Evolutionary conservation across 2,797 vertebrate genomes (phyloP), one percentile per base, ranked within the genome.

Genomic region (Tangara arthus): DNA sequence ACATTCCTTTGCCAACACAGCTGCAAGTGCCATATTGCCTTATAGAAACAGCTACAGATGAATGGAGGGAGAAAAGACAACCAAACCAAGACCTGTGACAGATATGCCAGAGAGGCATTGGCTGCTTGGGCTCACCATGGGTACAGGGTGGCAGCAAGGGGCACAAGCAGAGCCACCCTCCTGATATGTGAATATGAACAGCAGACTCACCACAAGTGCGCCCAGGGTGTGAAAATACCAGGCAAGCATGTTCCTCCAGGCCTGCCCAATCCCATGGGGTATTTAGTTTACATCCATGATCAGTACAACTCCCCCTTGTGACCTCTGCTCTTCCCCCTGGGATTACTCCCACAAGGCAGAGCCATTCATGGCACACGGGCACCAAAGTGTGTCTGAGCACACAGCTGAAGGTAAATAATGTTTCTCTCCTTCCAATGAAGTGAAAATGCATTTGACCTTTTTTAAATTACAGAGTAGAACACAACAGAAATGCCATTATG

Each of bases 111-210:
- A 46, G 49, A 20, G 18, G 14, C 28, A 59, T 3, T 13, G 18
- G 60, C 32, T 23, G 21, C 30, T 75, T 56, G 76, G 32, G 35
- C 39, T 73, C 32, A 59, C 26, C 8, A 3, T 3, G 8, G 49
- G 15, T 44, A 50, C 14, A 41, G 59, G 18, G 19, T n/a, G 34
- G 53, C 34, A 87, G 39, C n/a, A 30, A n/a, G 12, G 23, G 30
- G 16, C 20, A 73, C 42, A 84, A 63, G 24, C 61, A 76, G 15
- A 73, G 21, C 21, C 46, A 42, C 24, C 8, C n/a, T 82, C 47
- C 44, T 22, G 16, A 53, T 22, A 23, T 0, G 1, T 6, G 28
- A 63, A 17, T 63, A 27, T 3, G 30, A 50, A 35, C 2, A 14
- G 41, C 42, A 49, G 6, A 34, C 7, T 13, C 3, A 2, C 11